Conservation (phyloP, 2,888 invertebrate genomes). For the Scaeva pyrastri region DNA sequence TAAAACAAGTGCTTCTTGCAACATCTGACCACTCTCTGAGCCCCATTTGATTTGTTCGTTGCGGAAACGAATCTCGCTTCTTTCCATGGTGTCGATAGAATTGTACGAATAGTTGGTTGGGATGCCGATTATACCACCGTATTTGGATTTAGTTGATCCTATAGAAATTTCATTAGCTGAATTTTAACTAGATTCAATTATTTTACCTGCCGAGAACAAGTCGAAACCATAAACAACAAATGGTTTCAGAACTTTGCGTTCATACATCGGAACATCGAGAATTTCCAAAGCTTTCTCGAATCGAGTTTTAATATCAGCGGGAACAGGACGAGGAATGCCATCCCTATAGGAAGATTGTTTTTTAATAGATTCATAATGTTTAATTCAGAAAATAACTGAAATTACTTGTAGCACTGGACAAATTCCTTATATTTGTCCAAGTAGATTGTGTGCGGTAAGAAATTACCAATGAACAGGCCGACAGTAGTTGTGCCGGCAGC, state of each 20-base stretch:
- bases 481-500: conserved; percentile 84
- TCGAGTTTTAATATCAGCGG: conserved; percentile 84
- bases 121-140: conserved; percentile 89
- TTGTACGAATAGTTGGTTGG: conserved; percentile 89
- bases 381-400: neutral
- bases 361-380: neutral
- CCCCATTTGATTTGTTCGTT: conserved; percentile 88
- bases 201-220: conserved; percentile 88
- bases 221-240: conserved; percentile 91
- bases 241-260: conserved; percentile 85
- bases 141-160: conserved; percentile 85
- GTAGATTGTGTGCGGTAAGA: conserved; percentile 87
- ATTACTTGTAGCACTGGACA: conserved; percentile 87
- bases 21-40: conserved; percentile 86
- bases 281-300: conserved; percentile 87
- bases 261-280: conserved; percentile 85
- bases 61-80: conserved; percentile 86
- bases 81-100: conserved; percentile 85
- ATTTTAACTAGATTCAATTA: neutral
- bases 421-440: conserved; percentile 87
- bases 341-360: conserved; percentile 84
- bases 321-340: conserved; percentile 86
- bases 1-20: conserved; percentile 89
- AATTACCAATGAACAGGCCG: conserved; percentile 84
- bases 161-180: conserved; percentile 66